phyloP scores from a whole-genome alignment of 2,113 vertebrate genomes.

The Pteruthius melanotis region DNA sequence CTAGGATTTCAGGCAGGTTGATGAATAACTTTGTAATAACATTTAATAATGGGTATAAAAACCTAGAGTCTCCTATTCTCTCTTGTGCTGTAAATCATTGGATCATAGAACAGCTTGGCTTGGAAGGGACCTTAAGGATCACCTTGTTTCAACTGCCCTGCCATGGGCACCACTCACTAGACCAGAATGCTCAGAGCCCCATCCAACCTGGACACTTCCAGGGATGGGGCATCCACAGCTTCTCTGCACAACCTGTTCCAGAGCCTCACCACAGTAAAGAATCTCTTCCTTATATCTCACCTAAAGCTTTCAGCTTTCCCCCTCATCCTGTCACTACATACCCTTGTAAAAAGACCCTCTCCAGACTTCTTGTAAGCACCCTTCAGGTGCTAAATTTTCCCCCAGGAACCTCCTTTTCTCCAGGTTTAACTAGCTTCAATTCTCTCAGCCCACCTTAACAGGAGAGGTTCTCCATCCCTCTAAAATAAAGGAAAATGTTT shows the following conservation, averaged over 20 bases:
- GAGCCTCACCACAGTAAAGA: not conserved
- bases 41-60: not conserved
- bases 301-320: not conserved
- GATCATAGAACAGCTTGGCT: not conserved
- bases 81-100: not conserved
- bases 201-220: not conserved
- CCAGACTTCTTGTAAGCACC: not conserved
- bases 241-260: not conserved
- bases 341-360: not conserved
- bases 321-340: not conserved
- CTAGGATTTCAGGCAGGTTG: not conserved
- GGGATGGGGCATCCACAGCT: not conserved
- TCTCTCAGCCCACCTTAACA: not conserved
- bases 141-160: accelerated
- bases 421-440: not conserved
- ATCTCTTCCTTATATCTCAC: not conserved
- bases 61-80: not conserved
- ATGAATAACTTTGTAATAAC: not conserved
- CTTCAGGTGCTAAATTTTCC: not conserved
- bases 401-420: not conserved
- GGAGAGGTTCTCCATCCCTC: not conserved
- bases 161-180: no score
- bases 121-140: not conserved
- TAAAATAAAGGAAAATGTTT: not conserved
- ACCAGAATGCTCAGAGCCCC: not conserved